Evolutionary conservation across 2,888 invertebrate genomes (phyloP).

Genomic region (Fragum whitleyi): DNA sequence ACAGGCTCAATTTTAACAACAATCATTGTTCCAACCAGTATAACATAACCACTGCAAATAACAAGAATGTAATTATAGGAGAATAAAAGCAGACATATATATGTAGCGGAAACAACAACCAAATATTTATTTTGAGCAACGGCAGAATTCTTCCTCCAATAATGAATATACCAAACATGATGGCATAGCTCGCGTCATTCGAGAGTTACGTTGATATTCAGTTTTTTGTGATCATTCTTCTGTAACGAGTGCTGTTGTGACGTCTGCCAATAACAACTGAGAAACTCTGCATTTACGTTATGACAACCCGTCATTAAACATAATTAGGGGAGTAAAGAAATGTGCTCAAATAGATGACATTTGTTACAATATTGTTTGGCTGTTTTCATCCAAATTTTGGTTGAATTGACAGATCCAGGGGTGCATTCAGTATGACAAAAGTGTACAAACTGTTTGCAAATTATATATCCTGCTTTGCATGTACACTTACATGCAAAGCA

Average conservation of each 20-base stretch:
- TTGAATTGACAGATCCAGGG: too few relatives aligned
- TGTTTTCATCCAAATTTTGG: too few relatives aligned
- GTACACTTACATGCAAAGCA: too few relatives aligned
- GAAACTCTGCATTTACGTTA: neutral
- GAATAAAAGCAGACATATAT: neutral
- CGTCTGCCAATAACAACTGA: neutral
- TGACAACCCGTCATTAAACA: constrained; percentile 1
- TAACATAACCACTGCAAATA: too few relatives aligned
- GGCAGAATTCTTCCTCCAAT: constrained; percentile 9
- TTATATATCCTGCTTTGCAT: too few relatives aligned
- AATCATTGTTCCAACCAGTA: too few relatives aligned
- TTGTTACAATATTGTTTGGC: too few relatives aligned
- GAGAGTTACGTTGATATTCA: neutral
- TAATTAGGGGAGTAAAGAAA: neutral
- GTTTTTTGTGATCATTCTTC: constrained; percentile 1
- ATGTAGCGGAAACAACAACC: constrained; percentile 17
- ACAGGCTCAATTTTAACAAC: too few relatives aligned
- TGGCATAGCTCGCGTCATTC: constrained; percentile 5
- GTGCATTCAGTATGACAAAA: too few relatives aligned
- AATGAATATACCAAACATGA: constrained; percentile 21
- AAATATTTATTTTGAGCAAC: constrained; percentile 15
- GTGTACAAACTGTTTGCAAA: too few relatives aligned
- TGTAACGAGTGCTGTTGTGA: neutral
- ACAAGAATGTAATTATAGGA: too few relatives aligned
- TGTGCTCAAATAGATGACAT: neutral